These are phyloP conservation scores for Ormyrus labotus DNA, from an alignment of 2,888 invertebrate species.

Conservation along the genomic window DNA sequence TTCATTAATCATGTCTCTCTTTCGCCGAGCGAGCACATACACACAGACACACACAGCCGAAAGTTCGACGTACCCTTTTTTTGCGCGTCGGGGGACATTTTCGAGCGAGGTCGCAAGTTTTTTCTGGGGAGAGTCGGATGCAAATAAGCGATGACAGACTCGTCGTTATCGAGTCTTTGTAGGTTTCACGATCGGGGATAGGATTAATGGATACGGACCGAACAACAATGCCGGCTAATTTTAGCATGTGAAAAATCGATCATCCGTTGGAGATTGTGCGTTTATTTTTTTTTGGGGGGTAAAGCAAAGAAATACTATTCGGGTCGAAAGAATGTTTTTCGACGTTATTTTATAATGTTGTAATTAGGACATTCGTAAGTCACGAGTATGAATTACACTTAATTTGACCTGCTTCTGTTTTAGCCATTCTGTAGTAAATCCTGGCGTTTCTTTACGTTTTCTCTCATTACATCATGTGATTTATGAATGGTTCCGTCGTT, in stretches of 20 bases:
- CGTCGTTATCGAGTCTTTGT: too few species aligned
- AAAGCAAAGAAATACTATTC: too few species aligned
- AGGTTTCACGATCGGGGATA: too few species aligned
- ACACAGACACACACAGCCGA: not conserved
- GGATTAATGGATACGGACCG: too few species aligned
- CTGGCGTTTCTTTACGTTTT: not conserved
- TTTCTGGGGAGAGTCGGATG: too few species aligned
- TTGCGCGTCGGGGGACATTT: not conserved
- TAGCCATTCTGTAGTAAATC: not conserved
- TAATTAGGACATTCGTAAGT: slow-evolving; percentile 15
- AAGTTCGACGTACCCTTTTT: slow-evolving; percentile 25
- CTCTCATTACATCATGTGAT: not conserved
- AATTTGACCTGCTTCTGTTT: slow-evolving; percentile 3
- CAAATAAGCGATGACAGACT: too few species aligned
- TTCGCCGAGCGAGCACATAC: not conserved
- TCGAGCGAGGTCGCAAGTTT: too few species aligned
- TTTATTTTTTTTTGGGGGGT: too few species aligned
- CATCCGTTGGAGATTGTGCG: too few species aligned
- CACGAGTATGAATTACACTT: slow-evolving; percentile 6
- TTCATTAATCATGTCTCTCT: slow-evolving; percentile 41
- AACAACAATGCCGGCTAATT: too few species aligned
- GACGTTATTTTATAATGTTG: not conserved
- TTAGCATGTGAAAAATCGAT: too few species aligned
- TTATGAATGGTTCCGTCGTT: not conserved
- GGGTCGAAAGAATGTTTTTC: not conserved